Percentiles rank a stretch among this genome's conserved stretches.
Evolutionary conservation across 2,888 invertebrate genomes (phyloP).

Genomic region (Meteorus cinctellus): DNA sequence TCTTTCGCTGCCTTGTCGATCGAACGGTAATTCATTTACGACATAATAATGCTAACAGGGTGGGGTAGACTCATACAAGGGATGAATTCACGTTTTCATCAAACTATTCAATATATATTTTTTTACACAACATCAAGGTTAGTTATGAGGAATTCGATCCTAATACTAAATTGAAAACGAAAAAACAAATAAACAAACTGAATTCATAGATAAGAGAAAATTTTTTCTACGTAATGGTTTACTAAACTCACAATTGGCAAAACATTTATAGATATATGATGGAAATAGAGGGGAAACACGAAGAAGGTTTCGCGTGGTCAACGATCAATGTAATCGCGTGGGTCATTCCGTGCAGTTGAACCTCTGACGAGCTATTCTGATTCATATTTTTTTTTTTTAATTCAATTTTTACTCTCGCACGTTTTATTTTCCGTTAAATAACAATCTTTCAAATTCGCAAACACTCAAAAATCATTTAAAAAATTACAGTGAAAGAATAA

Average conservation of each 20-base stretch:
- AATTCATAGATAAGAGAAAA: no score
- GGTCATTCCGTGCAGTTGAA: slow-evolving; percentile 62
- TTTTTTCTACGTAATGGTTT: no score
- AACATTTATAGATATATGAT: slow-evolving; percentile 23
- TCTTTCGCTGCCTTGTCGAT: slow-evolving; percentile 61
- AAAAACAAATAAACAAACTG: no score
- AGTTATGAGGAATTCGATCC: no score
- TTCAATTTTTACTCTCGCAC: slow-evolving; percentile 42
- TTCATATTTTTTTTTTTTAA: slow-evolving; percentile 41
- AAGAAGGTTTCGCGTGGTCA: slow-evolving; percentile 56
- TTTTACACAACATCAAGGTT: no score
- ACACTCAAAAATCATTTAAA: not conserved
- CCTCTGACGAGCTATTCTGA: slow-evolving; percentile 54
- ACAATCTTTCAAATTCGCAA: not conserved
- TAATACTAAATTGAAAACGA: no score
- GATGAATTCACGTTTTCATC: not conserved
- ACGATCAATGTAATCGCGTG: slow-evolving; percentile 61
- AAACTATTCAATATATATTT: not conserved
- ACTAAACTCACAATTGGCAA: not conserved
- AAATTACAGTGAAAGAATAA: slow-evolving; percentile 31
- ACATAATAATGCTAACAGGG: slow-evolving; percentile 67
- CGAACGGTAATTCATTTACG: slow-evolving; percentile 73
- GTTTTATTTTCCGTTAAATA: not conserved
- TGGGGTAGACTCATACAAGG: not conserved
- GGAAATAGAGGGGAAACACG: slow-evolving; percentile 41